These are phyloP conservation scores for Stercorarius parasiticus DNA, from an alignment of 2,113 vertebrate genomes.

Conservation along the genomic window DNA sequence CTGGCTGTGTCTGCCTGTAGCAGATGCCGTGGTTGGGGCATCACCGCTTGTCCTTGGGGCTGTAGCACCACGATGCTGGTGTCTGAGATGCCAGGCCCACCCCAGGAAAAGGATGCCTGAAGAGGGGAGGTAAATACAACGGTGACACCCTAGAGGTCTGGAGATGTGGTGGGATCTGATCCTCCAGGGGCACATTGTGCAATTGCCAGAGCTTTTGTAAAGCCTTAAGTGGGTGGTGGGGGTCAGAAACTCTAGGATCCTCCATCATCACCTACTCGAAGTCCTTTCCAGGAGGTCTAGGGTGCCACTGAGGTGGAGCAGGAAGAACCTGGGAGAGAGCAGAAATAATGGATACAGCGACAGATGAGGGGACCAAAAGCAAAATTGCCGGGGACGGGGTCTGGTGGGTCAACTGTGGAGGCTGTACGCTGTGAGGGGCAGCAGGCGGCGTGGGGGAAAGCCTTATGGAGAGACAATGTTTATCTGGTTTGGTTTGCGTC, in stretches of 20 bases:
- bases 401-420: not conserved
- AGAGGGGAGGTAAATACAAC: not conserved
- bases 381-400: not conserved
- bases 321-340: not conserved
- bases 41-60: not conserved
- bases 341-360: not conserved
- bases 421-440: fast-evolving
- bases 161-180: not conserved
- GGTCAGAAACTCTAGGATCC: not conserved
- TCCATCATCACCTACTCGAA: not conserved
- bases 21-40: not conserved
- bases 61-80: not conserved
- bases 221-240: not conserved
- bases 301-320: not conserved
- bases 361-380: not conserved
- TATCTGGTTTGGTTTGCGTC: not conserved
- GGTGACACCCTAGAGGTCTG: not conserved
- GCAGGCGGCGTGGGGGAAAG: fast-evolving
- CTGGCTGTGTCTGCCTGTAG: not conserved
- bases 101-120: not conserved
- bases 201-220: not conserved
- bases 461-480: not conserved
- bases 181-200: not conserved
- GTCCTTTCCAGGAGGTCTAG: not conserved
- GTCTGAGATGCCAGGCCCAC: not conserved